A percentile compares a stretch with the other conserved stretches of the same genome.
Conservation (phyloP, 2,888 invertebrate genomes). For the Mycalesis mineus region DNA sequence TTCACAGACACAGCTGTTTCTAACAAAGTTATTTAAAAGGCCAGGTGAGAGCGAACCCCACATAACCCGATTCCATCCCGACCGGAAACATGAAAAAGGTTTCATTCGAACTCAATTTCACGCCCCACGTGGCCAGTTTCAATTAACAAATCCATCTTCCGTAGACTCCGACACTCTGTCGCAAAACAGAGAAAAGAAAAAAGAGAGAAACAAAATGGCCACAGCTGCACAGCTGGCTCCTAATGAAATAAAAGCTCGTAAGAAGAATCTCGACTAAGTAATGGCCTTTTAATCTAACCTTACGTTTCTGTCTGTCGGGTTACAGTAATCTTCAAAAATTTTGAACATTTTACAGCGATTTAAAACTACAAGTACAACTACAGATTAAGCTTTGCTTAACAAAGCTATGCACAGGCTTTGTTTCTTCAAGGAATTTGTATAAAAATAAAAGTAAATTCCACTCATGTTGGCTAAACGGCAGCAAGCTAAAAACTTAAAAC, state of each 20-base stretch:
- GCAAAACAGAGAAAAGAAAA: neutral
- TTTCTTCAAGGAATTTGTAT: too few relatives aligned
- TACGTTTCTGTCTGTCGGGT: too few relatives aligned
- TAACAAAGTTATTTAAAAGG: neutral
- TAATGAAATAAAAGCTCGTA: slow-evolving; percentile 11
- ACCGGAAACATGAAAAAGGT: slow-evolving; percentile 1
- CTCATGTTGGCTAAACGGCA: too few relatives aligned
- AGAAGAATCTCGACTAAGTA: neutral
- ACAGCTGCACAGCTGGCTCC: slow-evolving; percentile 9
- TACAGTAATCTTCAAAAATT: too few relatives aligned
- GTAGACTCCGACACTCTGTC: slow-evolving; percentile 4
- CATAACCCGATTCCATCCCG: neutral
- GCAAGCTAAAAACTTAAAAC: too few relatives aligned
- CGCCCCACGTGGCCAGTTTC: slow-evolving; percentile 14
- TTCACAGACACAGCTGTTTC: neutral
- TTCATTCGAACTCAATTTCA: slow-evolving; percentile 16
- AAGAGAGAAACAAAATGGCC: slow-evolving; percentile 8
- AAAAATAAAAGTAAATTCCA: too few relatives aligned
- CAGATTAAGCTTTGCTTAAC: too few relatives aligned
- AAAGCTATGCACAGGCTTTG: too few relatives aligned
- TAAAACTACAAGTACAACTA: too few relatives aligned
- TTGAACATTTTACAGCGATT: too few relatives aligned
- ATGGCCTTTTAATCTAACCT: neutral
- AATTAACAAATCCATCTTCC: slow-evolving; percentile 21
- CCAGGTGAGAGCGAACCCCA: neutral